Evolutionary conservation across 2,113 vertebrate genomes (phyloP).

Genomic region (Callipepla californica): DNA sequence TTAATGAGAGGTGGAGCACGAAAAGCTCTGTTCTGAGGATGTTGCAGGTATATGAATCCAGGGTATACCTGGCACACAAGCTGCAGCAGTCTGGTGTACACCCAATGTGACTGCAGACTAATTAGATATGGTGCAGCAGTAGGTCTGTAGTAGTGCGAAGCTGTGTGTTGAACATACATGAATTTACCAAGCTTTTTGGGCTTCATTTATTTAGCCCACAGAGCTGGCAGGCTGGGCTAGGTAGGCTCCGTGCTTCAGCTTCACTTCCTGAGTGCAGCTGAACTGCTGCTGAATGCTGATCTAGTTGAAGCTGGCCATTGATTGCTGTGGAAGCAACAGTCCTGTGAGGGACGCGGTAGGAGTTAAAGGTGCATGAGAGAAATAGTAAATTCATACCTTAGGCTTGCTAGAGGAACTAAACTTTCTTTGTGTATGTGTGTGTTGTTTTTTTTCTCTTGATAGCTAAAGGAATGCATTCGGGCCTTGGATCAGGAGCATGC

Average conservation of each 20-base stretch:
- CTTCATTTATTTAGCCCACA: rapidly evolving
- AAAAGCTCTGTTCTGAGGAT: not conserved
- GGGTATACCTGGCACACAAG: not conserved
- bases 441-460: not conserved
- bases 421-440: no score
- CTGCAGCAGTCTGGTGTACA: not conserved
- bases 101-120: not conserved
- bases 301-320: not conserved
- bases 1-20: not conserved
- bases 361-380: not conserved
- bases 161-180: not conserved
- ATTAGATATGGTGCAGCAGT: not conserved
- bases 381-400: not conserved
- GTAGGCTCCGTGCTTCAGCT: not conserved
- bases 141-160: not conserved
- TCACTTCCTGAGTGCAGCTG: not conserved
- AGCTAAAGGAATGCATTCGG: conserved; percentile 95
- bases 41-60: not conserved
- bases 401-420: no score
- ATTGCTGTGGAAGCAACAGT: not conserved
- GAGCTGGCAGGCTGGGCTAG: not conserved
- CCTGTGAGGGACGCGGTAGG: not conserved
- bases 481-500: conserved; percentile 89
- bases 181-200: not conserved
- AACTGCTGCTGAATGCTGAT: not conserved